A percentile compares a stretch with the other conserved stretches of the same genome.
These are phyloP conservation scores for Scomberomorus guttatus DNA, from an alignment of 2,797 vertebrate species.

Conservation along the genomic window DNA sequence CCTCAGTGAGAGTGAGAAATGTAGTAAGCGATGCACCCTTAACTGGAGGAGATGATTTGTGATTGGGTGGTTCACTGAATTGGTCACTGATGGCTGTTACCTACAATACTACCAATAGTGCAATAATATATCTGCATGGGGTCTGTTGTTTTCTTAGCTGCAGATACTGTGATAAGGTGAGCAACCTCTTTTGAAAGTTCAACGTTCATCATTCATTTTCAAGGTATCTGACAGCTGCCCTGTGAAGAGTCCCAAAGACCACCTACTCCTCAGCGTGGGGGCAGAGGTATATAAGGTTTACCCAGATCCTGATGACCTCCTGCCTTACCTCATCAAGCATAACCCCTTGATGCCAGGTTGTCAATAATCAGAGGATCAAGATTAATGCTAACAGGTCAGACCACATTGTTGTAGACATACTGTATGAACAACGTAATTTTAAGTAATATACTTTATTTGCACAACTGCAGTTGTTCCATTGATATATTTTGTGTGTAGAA, in stretches of 20 bases:
- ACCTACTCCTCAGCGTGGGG: constrained; percentile 80
- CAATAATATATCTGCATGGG: too few species aligned
- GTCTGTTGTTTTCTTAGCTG: too few species aligned
- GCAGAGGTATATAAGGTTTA: constrained; percentile 78
- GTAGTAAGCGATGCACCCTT: too few species aligned
- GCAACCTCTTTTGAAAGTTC: too few species aligned
- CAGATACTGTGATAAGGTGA: too few species aligned
- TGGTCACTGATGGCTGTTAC: too few species aligned
- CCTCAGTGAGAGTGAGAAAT: too few species aligned
- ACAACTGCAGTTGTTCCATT: neutral
- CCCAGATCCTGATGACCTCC: constrained; percentile 80
- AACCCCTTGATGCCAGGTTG: constrained; percentile 68
- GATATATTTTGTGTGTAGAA: neutral
- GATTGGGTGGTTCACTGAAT: too few species aligned
- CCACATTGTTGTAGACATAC: neutral
- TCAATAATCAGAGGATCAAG: constrained; percentile 72
- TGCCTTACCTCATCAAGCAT: constrained; percentile 81
- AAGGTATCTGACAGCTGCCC: constrained; percentile 75
- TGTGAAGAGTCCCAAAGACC: constrained; percentile 78
- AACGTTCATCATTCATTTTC: neutral
- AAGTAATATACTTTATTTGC: too few species aligned
- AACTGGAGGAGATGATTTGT: too few species aligned
- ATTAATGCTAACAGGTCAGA: constrained; percentile 74
- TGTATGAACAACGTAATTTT: too few species aligned
- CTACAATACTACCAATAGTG: too few species aligned